These are phyloP conservation scores for Neodiprion virginianus DNA, from an alignment of 1,140 invertebrate genomes.

Conservation along the genomic window DNA sequence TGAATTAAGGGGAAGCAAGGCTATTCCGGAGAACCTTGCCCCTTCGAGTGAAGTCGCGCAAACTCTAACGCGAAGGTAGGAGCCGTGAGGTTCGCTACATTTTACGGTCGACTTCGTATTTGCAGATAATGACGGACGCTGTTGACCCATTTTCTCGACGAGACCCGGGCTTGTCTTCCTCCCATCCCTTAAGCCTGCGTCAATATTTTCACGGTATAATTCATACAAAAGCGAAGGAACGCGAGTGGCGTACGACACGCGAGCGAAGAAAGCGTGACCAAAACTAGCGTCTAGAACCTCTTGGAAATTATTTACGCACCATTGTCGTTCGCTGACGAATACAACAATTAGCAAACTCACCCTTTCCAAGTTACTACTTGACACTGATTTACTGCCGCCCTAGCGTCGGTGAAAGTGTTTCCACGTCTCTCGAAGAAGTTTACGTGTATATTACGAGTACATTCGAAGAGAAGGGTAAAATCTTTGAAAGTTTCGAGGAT, in stretches of 20 bases:
- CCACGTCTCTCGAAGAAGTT: background rate
- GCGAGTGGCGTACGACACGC: background rate
- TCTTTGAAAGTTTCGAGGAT: background rate
- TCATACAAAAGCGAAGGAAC: background rate
- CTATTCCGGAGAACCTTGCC: background rate
- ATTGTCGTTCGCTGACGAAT: background rate
- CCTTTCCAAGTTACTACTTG: background rate
- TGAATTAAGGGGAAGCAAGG: background rate
- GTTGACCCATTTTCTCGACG: background rate
- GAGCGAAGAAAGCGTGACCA: background rate
- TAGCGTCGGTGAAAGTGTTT: background rate
- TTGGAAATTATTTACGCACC: background rate
- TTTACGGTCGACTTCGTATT: slow-evolving; percentile 2
- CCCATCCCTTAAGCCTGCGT: background rate
- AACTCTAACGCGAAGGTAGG: background rate
- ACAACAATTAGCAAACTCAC: background rate
- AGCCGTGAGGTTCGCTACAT: background rate
- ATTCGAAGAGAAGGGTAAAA: background rate
- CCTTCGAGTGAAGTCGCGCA: background rate
- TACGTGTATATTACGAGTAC: too few species aligned
- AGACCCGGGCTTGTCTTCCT: background rate
- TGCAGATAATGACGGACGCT: slow-evolving; percentile 1
- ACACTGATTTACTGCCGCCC: background rate
- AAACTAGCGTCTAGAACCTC: background rate
- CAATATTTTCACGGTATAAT: slow-evolving; percentile 3